Base-by-base conservation (phyloP, 1,140 invertebrate genomes). In the Melitaea cinxia region DNA sequence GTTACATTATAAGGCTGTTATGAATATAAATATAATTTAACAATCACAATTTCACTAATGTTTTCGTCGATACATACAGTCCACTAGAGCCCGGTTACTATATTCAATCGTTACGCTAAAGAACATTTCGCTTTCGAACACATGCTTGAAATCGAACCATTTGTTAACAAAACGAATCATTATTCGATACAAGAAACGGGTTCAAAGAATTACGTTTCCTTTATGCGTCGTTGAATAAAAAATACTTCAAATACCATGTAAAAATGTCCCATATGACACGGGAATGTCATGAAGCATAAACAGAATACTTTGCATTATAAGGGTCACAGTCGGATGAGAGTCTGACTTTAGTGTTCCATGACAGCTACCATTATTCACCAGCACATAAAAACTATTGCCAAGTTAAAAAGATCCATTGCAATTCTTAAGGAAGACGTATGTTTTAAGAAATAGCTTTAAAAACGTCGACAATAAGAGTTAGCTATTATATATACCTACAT, bases 291-390 rank as follows among this genome's bases (percentile, higher is more conserved):
- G 17, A 17, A 17, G 42, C 42, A 47, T 47, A 47, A 47, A 47
- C 42, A 42, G 10, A 42, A 42, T 42, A 1, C 7, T 47, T 47
- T 47, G 42, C 42, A 47, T 47, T 47, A 23, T 12, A 14, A 47
- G 42, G 42, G 42, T 47, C 42, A 47, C 15, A 12, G 15, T 9
- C 42, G 49, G 49, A 52, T 26, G 49, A 30, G 49, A 52, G 45
- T 45, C 54, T 24, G 37, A 57, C 10, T 15, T 45, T 24, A 45
- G 14, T 42, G 37, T 57, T 45, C 39, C 23, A 37, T 57, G 54
- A 57, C 54, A 42, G 54, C 19, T 45, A 19, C 24, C 37, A 57
- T 57, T 42, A 30, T 23, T 57, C 54, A 56, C 14, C 52, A 7
- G 33, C 23, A 9, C n/a, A 15, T n/a, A 57, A 57, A 21, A 47